phyloP scores from a whole-genome alignment of 2,888 invertebrate genomes.

The Dicranocentrus wangi region DNA sequence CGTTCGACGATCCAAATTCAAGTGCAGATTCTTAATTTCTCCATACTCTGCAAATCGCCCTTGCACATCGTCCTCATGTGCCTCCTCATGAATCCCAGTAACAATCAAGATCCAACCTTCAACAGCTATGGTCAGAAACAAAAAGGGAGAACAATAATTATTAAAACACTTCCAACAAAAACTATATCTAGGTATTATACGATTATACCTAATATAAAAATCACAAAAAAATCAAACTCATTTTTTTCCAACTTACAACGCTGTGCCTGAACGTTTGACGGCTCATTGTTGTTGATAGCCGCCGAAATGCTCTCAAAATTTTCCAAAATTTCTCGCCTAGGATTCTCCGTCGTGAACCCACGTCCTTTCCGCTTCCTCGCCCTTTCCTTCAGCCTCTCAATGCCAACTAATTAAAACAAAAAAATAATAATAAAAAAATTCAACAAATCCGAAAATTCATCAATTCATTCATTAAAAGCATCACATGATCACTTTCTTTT shows the following conservation, averaged over 20 bases:
- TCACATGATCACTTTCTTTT: too few species aligned
- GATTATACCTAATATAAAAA: too few species aligned
- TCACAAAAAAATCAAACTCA: too few species aligned
- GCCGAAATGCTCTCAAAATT: slow-evolving; percentile 88
- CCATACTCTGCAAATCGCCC: slow-evolving; percentile 98
- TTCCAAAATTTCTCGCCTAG: slow-evolving; percentile 75
- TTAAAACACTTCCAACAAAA: slow-evolving; percentile 9
- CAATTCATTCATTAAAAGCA: too few species aligned
- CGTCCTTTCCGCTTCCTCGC: slow-evolving; percentile 95
- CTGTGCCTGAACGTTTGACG: slow-evolving; percentile 85
- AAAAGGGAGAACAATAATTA: too few species aligned
- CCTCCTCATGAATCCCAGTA: slow-evolving; percentile 98
- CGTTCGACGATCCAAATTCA: slow-evolving; percentile 97
- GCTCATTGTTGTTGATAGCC: slow-evolving; percentile 85
- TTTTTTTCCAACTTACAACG: slow-evolving; percentile 80
- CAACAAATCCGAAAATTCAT: too few species aligned
- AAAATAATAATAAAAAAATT: too few species aligned
- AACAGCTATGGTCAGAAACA: too few species aligned
- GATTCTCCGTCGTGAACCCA: slow-evolving; percentile 85
- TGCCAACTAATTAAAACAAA: slow-evolving; percentile 86
- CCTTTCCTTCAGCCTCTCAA: slow-evolving; percentile 94
- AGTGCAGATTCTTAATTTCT: slow-evolving; percentile 96
- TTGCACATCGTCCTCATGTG: slow-evolving; percentile 97
- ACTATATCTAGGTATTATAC: neutral
- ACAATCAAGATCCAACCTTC: slow-evolving; percentile 99